These are phyloP conservation scores for Tetramorium alpestre DNA, from an alignment of 1,140 invertebrate genomes.

Conservation along the genomic window DNA sequence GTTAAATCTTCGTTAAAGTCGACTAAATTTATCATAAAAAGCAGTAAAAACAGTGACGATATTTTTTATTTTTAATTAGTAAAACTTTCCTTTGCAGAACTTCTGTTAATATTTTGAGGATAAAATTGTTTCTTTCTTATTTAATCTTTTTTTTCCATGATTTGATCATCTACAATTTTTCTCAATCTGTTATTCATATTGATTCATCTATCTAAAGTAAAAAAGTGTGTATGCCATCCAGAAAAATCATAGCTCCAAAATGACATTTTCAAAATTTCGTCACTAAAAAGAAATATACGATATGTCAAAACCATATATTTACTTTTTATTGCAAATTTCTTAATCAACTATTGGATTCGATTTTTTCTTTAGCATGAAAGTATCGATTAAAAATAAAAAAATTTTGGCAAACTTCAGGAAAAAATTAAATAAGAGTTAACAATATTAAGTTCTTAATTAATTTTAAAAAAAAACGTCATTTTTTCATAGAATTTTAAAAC, in stretches of 20 bases:
- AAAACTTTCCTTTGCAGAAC: neutral
- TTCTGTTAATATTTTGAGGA: neutral
- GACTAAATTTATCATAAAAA: neutral
- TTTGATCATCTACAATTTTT: constrained; percentile 8
- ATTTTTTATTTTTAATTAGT: neutral
- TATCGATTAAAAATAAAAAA: neutral
- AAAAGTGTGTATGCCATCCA: neutral
- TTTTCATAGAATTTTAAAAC: constrained; percentile 1
- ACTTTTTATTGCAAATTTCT: neutral
- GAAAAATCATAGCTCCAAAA: neutral
- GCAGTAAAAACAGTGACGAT: neutral
- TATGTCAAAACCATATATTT: neutral
- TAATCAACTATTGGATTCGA: neutral
- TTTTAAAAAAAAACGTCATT: neutral
- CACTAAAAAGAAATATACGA: neutral
- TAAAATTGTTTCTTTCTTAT: neutral
- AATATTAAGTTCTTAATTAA: neutral
- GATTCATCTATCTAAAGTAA: neutral
- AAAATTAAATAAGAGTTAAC: neutral
- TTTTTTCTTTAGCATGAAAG: neutral
- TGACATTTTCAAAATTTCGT: constrained; percentile 29
- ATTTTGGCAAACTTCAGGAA: neutral
- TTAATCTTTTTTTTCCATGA: neutral
- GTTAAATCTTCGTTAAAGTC: neutral
- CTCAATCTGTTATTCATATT: neutral